These are phyloP conservation scores for Nebria brevicollis DNA, from an alignment of 2,888 invertebrate species.

Conservation along the genomic window DNA sequence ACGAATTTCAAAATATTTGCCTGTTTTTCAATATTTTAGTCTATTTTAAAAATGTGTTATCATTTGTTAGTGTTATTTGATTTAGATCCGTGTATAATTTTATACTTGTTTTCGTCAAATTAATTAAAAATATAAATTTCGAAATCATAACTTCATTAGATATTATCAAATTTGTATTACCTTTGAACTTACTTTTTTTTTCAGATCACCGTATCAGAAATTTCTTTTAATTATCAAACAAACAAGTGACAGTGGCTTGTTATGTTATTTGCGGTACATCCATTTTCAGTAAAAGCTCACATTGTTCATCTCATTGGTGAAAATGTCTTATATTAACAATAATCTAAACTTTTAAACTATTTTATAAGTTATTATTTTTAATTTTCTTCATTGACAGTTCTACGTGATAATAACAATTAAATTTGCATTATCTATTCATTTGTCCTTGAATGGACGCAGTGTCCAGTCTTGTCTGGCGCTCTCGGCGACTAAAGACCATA, in stretches of 20 bases:
- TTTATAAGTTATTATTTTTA: not conserved
- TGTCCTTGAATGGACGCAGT: conserved; percentile 15
- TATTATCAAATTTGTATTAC: conserved; percentile 13
- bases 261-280: no score
- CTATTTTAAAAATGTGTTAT: not conserved
- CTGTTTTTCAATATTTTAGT: no score
- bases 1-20: no score
- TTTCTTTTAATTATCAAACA: no score
- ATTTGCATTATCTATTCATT: conserved; percentile 17
- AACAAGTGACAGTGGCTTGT: no score
- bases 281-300: no score
- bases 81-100: not conserved
- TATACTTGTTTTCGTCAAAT: conserved; percentile 22
- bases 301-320: no score
- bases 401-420: conserved; percentile 1
- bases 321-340: no score
- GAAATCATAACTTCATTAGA: conserved; percentile 20
- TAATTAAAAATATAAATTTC: conserved; percentile 25
- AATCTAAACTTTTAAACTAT: not conserved
- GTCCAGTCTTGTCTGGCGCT: conserved; percentile 10
- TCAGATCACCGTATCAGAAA: not conserved
- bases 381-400: not conserved
- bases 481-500: conserved; percentile 7
- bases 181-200: conserved; percentile 31
- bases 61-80: conserved; percentile 15